phyloP scores from a whole-genome alignment of 2,797 vertebrate genomes.

The Sorex maritimensis region DNA sequence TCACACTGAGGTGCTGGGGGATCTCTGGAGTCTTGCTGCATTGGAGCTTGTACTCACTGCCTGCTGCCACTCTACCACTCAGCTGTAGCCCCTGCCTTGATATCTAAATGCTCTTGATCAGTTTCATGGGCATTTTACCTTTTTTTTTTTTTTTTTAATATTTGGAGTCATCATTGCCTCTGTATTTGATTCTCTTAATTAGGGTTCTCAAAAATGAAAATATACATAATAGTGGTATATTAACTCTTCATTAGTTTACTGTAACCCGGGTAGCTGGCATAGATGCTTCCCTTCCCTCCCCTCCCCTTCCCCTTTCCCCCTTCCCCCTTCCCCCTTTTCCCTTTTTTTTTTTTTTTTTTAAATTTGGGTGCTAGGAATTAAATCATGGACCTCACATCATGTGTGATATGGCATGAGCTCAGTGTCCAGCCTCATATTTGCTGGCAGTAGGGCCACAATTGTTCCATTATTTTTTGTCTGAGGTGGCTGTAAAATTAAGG shows the following conservation, averaged over 20 bases:
- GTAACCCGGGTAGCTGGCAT: constrained; percentile 3
- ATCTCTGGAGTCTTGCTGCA: too few relatives aligned
- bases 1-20: too few relatives aligned
- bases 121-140: not conserved
- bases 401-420: too few relatives aligned
- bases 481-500: too few relatives aligned
- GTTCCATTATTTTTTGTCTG: not conserved
- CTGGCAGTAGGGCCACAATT: not conserved
- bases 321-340: too few relatives aligned
- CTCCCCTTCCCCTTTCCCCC: too few relatives aligned
- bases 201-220: constrained; percentile 32
- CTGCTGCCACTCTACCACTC: too few relatives aligned
- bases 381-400: not conserved
- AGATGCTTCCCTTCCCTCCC: too few relatives aligned
- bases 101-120: constrained; percentile 30
- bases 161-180: constrained; percentile 10
- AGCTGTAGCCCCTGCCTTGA: not conserved
- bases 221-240: not conserved
- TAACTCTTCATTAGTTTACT: constrained; percentile 18
- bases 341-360: too few relatives aligned
- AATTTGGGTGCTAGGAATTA: too few relatives aligned
- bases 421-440: not conserved
- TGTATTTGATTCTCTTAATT: constrained; percentile 45
- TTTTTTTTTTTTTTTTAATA: not conserved
- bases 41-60: too few relatives aligned